Evolutionary conservation across 2,888 invertebrate species (phyloP), one percentile per base, ranked within the genome.

Genomic region (Noctua janthe): DNA sequence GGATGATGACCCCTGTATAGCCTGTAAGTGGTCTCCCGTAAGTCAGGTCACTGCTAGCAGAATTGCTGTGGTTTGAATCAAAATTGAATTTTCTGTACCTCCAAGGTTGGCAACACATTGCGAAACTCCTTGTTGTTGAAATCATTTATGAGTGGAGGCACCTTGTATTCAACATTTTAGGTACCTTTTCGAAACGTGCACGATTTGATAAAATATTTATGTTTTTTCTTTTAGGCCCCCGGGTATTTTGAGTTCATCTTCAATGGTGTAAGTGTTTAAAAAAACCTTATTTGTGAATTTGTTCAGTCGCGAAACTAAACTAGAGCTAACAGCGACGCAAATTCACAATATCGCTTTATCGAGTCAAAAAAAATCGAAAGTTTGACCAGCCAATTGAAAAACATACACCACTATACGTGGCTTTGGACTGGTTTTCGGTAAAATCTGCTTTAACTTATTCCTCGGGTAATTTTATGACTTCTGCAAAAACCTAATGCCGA

Each of bases 201-300:
- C 43, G 0, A 20, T 64, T 51, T 47, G 39, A 82, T 56, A 20
- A 43, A 56, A 29, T 1, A 35, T 35, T 35, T 51, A 0, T 69
- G 35, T 83, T 70, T 83, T 39, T 83, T 35, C 17, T 83, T 81
- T 78, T 81, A 81, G 81, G 39, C 69, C 17, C 47, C 15, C 83
- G 23, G 70, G 6, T 20, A 54, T 78, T 83, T 78, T 81, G 62
- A 70, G 51, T 70, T 62, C 62, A 43, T 62, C 80, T 70, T 78
- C 54, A 29, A 70, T 6, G 39, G 54, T 70, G 81, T 81, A 83
- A 78, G 81, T 81, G 17, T 62, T 54, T 23, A 56, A 17, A 51
- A 59, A 62, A 81, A 54, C 7, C 6, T 78, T 70, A 47, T 62
- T 10, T 51, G 78, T 54, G 81, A 62, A 70, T 54, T 78, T 78